These are phyloP conservation scores for Chinchilla lanigera DNA, from an alignment of 2,113 vertebrate genomes.

Conservation along the genomic window DNA sequence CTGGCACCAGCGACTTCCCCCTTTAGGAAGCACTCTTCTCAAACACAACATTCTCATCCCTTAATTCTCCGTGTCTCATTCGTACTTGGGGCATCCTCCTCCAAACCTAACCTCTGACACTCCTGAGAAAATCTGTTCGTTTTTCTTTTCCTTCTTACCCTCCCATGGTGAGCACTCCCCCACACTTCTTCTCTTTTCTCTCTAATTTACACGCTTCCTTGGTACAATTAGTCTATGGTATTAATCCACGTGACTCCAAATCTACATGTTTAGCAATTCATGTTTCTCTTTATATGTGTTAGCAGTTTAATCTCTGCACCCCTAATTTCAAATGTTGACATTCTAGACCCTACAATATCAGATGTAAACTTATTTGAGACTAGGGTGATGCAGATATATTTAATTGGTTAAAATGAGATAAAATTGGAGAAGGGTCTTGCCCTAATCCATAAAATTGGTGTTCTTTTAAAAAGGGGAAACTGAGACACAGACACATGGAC, in stretches of 20 bases:
- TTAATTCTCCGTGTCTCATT: not conserved
- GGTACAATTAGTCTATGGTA: not conserved
- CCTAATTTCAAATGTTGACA: not conserved
- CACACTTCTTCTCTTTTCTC: not conserved
- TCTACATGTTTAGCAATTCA: not conserved
- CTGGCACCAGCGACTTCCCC: not conserved
- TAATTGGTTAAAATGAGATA: not conserved
- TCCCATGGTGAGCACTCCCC: not conserved
- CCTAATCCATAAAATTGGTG: not conserved
- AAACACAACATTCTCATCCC: not conserved
- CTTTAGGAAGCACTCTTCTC: not conserved
- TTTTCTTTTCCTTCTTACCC: not conserved
- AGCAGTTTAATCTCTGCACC: not conserved
- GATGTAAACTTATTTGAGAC: not conserved
- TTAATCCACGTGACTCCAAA: not conserved
- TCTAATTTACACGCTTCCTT: not conserved
- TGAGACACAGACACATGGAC: not conserved
- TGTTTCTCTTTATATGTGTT: not conserved
- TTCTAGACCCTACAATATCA: not conserved
- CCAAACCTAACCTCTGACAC: not conserved
- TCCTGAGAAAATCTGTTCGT: not conserved
- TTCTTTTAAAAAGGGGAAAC: not conserved
- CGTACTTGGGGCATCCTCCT: not conserved
- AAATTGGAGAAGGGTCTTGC: not conserved
- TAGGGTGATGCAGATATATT: not conserved